Evolutionary conservation across 2,888 invertebrate genomes (phyloP).

Genomic region (Monoplex corrugatus): DNA sequence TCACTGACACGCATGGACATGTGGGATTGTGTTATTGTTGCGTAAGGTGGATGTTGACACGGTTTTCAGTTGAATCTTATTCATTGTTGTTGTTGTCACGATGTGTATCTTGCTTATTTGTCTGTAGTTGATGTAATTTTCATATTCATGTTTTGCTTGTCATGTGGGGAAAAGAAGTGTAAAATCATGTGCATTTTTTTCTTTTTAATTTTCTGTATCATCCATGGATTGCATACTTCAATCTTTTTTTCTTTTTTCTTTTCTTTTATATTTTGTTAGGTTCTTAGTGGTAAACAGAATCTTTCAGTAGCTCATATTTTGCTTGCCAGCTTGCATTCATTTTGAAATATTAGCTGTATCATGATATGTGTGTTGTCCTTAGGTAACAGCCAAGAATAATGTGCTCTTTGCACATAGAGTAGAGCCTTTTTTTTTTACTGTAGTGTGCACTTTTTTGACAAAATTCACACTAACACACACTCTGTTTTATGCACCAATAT

Average conservation of each 20-base stretch:
- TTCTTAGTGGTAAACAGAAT: no score
- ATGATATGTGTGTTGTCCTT: no score
- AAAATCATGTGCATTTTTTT: not conserved
- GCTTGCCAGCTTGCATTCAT: no score
- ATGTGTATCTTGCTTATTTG: not conserved
- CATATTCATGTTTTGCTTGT: not conserved
- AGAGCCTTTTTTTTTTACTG: no score
- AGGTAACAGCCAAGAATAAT: no score
- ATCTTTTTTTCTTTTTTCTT: not conserved
- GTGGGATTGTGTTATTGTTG: not conserved
- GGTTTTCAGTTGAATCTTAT: not conserved
- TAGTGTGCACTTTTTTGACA: no score
- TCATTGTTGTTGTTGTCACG: not conserved
- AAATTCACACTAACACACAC: no score
- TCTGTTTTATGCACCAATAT: no score
- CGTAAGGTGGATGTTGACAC: not conserved
- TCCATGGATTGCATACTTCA: not conserved
- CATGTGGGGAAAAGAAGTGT: not conserved
- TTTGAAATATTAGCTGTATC: no score
- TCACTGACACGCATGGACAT: slow-evolving; percentile 39
- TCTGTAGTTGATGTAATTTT: not conserved
- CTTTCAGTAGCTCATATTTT: no score
- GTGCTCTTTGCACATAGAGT: no score
- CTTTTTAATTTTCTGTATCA: not conserved
- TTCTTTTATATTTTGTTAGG: not conserved